Conservation (phyloP, 2,113 vertebrate species). For the Alouatta palliata region DNA sequence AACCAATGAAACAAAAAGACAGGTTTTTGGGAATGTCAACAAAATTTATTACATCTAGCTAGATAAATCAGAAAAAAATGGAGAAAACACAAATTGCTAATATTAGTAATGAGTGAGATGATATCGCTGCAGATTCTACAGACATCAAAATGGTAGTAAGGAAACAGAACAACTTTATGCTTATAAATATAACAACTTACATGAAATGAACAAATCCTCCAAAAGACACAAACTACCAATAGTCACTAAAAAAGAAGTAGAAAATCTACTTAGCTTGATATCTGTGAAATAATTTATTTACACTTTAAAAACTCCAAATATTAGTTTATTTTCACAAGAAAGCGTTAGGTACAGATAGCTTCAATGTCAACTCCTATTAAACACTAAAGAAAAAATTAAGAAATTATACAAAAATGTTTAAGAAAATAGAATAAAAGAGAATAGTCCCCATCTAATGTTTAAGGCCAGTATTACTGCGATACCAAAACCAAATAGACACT, state of each 20-base stretch:
- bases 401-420: background rate
- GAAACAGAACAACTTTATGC: background rate
- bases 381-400: background rate
- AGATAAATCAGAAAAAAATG: background rate
- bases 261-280: background rate
- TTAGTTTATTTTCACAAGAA: background rate
- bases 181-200: background rate
- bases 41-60: background rate
- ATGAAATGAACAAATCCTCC: background rate
- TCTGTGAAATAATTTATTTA: background rate
- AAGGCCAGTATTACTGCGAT: background rate
- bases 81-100: background rate
- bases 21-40: background rate
- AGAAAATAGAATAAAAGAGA: background rate
- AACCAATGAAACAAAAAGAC: background rate
- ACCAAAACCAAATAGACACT: background rate
- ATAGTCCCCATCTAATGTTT: background rate
- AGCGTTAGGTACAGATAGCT: background rate
- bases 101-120: background rate
- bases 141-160: background rate
- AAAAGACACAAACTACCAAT: background rate
- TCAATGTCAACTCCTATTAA: background rate
- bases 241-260: background rate
- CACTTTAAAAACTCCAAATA: background rate
- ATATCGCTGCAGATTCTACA: background rate